These are phyloP conservation scores for Harmothoe impar DNA, from an alignment of 2,888 invertebrate genomes.

Conservation along the genomic window DNA sequence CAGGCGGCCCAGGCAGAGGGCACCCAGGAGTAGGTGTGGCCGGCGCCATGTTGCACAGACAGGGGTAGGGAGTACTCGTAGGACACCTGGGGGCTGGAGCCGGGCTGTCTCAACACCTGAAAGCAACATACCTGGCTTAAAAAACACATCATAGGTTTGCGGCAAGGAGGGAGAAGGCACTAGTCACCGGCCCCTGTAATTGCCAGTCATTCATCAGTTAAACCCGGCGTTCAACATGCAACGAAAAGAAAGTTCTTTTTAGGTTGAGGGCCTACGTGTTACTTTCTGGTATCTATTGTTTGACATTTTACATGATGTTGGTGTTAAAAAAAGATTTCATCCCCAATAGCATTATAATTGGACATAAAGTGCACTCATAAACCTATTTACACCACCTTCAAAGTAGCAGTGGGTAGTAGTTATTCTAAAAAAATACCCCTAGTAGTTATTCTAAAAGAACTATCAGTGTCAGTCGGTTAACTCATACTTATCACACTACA, in stretches of 20 bases:
- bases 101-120: constrained; percentile 59
- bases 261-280: too few relatives aligned
- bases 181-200: not conserved
- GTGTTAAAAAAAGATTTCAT: too few relatives aligned
- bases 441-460: too few relatives aligned
- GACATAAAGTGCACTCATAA: too few relatives aligned
- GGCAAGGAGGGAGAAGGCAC: not conserved
- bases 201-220: not conserved
- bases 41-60: not conserved
- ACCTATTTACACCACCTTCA: too few relatives aligned
- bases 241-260: not conserved
- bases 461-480: too few relatives aligned
- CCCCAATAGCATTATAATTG: too few relatives aligned
- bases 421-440: too few relatives aligned
- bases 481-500: too few relatives aligned
- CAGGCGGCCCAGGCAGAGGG: constrained; percentile 51
- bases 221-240: not conserved
- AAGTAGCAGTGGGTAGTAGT: too few relatives aligned
- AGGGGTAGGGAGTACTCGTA: constrained; percentile 63
- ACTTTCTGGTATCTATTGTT: too few relatives aligned
- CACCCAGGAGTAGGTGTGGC: constrained; percentile 54
- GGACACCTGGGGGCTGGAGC: constrained; percentile 41
- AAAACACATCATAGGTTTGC: not conserved
- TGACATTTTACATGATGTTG: too few relatives aligned
- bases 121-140: not conserved